Percentiles rank a stretch among this genome's conserved stretches.
These are phyloP conservation scores for Imbricaverruca yamaguchii DNA, from an alignment of 2,888 invertebrate genomes.

Conservation along the genomic window DNA sequence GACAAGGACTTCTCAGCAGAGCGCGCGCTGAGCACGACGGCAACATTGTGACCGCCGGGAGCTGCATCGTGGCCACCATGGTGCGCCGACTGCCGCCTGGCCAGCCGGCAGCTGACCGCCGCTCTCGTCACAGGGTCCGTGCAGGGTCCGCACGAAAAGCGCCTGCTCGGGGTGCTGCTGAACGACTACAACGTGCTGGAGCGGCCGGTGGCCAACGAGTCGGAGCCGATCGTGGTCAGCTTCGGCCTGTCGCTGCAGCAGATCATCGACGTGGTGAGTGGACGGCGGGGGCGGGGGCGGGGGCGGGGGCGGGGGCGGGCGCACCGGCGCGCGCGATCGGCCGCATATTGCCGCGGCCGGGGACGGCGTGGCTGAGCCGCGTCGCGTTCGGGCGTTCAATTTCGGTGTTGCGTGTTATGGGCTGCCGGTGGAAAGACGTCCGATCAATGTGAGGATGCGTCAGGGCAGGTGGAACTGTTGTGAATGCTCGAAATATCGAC, in stretches of 20 bases:
- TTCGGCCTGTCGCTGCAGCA: conserved; percentile 95
- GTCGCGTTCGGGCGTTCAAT: too few species aligned
- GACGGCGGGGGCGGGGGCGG: too few species aligned
- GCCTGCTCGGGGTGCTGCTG: conserved; percentile 72
- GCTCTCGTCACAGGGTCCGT: not conserved
- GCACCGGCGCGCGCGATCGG: too few species aligned
- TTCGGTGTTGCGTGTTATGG: too few species aligned
- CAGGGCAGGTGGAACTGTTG: too few species aligned
- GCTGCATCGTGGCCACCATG: not conserved
- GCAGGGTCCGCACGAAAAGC: conserved; percentile 74
- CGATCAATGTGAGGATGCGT: too few species aligned
- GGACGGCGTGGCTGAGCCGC: too few species aligned
- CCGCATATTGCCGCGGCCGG: too few species aligned
- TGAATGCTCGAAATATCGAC: too few species aligned
- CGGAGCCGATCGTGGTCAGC: conserved; percentile 88
- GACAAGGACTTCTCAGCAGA: not conserved
- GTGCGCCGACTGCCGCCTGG: not conserved
- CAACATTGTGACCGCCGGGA: not conserved
- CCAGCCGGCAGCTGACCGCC: too few species aligned
- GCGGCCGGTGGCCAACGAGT: conserved; percentile 83
- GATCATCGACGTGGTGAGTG: conserved; percentile 93
- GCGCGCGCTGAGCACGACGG: not conserved
- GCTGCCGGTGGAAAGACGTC: too few species aligned
- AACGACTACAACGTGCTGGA: conserved; percentile 81
- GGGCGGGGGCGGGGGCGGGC: too few species aligned